phyloP scores from a whole-genome alignment of 2,113 vertebrate species.

The Eleginops maclovinus region DNA sequence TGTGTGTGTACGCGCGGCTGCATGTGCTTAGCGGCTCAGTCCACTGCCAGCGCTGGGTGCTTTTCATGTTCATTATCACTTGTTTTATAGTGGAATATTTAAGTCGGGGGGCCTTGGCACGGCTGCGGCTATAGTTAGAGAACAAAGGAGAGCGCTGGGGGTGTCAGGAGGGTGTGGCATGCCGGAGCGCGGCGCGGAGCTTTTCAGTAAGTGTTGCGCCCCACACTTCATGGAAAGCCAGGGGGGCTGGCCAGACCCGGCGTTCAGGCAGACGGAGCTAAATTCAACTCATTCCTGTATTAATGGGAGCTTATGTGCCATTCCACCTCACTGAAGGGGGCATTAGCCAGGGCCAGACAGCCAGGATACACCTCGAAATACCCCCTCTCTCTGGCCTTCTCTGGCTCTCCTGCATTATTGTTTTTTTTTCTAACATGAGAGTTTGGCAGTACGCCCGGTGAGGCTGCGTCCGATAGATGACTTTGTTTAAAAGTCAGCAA shows the following conservation, averaged over 20 bases:
- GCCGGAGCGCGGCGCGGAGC: conserved; percentile 73
- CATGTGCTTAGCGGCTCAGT: conserved; percentile 70
- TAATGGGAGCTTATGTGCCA: conserved; percentile 86
- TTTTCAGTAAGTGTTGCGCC: conserved; percentile 82
- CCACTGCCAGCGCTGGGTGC: conserved; percentile 68
- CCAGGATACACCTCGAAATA: conserved; percentile 84
- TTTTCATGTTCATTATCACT: conserved; percentile 83
- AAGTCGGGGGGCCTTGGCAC: conserved; percentile 80
- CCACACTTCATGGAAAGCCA: conserved; percentile 83
- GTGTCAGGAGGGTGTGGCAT: conserved; percentile 78
- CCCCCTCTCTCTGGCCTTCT: conserved; percentile 61
- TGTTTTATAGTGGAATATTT: conserved; percentile 87
- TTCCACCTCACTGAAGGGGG: conserved; percentile 81
- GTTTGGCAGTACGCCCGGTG: conserved; percentile 5
- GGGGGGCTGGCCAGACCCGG: conserved; percentile 67
- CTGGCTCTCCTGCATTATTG: conserved; percentile 56
- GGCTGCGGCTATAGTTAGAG: conserved; percentile 85
- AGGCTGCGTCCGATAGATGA: neutral
- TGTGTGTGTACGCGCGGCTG: conserved; percentile 42
- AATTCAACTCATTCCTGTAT: conserved; percentile 89
- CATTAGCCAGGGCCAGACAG: conserved; percentile 80
- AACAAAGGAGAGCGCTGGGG: conserved; percentile 80
- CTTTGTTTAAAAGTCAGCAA: neutral
- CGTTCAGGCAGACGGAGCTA: conserved; percentile 82
- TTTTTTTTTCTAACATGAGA: conserved; percentile 44